phyloP scores from a whole-genome alignment of 2,113 vertebrate genomes.

The Sakesphorus luctuosus region DNA sequence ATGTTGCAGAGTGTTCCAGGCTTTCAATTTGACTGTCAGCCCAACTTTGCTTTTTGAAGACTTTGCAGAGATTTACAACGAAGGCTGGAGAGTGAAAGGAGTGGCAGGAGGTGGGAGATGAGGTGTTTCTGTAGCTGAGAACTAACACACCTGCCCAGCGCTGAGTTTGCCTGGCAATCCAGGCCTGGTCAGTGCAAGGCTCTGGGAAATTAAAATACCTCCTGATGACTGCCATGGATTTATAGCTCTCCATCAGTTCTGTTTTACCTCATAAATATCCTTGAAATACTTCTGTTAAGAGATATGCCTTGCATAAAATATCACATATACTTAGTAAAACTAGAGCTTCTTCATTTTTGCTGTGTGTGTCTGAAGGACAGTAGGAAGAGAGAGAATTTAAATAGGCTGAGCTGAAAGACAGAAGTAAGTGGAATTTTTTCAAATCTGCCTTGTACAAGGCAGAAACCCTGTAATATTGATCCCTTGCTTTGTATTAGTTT shows the following conservation, averaged over 20 bases:
- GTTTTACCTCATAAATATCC: background rate
- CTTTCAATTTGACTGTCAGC: background rate
- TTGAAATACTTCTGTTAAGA: background rate
- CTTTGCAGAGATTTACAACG: background rate
- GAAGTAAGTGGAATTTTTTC: constrained; percentile 1
- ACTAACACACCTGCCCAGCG: background rate
- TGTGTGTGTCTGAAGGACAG: background rate
- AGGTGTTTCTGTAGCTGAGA: background rate
- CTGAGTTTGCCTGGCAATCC: constrained; percentile 19
- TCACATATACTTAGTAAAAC: background rate
- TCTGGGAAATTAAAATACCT: constrained; percentile 28
- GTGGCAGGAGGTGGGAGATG: background rate
- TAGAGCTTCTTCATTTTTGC: background rate
- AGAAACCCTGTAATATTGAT: constrained; percentile 14
- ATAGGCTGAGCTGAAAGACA: background rate
- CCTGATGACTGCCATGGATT: background rate
- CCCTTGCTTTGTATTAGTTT: background rate
- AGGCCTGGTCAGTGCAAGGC: background rate
- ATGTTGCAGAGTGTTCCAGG: background rate
- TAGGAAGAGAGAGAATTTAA: background rate
- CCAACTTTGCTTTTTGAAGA: background rate
- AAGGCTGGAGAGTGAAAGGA: background rate
- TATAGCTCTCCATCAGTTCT: background rate
- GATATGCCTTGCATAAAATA: background rate
- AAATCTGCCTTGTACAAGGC: background rate